A percentile compares a stretch with the other conserved stretches of the same genome.
phyloP scores from a whole-genome alignment of 1,140 invertebrate species.

The Drosophila auraria region DNA sequence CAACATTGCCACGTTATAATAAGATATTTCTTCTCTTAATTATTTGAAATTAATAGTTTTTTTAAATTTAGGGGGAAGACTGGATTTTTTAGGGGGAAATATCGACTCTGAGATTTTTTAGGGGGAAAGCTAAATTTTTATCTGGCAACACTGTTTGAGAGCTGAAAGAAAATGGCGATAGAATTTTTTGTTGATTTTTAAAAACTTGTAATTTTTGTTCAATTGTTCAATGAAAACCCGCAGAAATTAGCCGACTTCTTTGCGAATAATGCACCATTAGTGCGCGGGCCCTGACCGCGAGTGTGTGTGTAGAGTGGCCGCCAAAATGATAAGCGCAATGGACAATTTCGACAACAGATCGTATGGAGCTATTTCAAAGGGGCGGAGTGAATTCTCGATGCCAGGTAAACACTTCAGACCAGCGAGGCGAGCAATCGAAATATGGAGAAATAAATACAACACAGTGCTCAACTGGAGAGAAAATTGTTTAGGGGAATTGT shows the following conservation, averaged over 20 bases:
- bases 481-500: too few species aligned
- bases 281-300: slow-evolving; percentile 32
- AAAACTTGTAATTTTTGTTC: slow-evolving; percentile 51
- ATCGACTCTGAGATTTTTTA: too few species aligned
- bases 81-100: too few species aligned
- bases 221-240: slow-evolving; percentile 70
- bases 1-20: too few species aligned
- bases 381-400: slow-evolving; percentile 83
- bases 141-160: slow-evolving; percentile 34
- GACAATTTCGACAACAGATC: slow-evolving; percentile 83
- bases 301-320: slow-evolving; percentile 50
- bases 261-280: slow-evolving; percentile 60
- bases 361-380: slow-evolving; percentile 81
- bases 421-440: background rate
- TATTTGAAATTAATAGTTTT: too few species aligned
- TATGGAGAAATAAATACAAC: background rate
- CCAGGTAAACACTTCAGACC: slow-evolving; percentile 68
- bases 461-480: too few species aligned
- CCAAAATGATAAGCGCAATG: slow-evolving; percentile 82
- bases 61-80: too few species aligned
- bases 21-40: too few species aligned
- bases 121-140: background rate
- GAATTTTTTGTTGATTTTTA: slow-evolving; percentile 59
- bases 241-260: slow-evolving; percentile 26
- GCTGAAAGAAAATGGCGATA: slow-evolving; percentile 61